Evolutionary conservation across 2,797 vertebrate species (phyloP), one percentile per base, ranked within the genome.

Genomic region (Sciurus carolinensis): DNA sequence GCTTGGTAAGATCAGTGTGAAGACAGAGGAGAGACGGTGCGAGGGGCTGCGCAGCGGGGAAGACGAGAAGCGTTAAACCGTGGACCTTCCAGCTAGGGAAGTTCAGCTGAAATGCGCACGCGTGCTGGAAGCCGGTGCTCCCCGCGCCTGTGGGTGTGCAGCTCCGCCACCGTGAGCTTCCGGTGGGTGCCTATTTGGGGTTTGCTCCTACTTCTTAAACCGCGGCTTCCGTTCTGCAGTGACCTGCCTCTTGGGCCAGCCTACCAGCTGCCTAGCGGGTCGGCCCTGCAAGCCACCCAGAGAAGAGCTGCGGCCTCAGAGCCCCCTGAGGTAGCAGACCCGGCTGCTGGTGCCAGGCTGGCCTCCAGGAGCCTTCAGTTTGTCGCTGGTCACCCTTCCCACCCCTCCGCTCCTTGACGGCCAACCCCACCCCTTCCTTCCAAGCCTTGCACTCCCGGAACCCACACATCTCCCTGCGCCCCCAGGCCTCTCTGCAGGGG

Each of bases 121-220:
- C 42, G 0, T 10, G 7, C 12, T 1, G n/a, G 69, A 5, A 1
- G 1, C 20, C 0, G 9, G 33, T 22, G 54, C 67, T 64, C 28
- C 6, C 66, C 7, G 8, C 64, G 9, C 39, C 71, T 33, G 1
- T 0, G 47, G 39, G 24, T 1, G 26, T 15, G 11, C 12, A 33
- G 47, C 64, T 76, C 3, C 75, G 7, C 36, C 71, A n/a, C 52
- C 47, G 50, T 0, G 33, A 24, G 22, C 33, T 87, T 50, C 52
- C 2, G 4, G 0, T 11, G 33, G 26, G 42, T 5, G 15, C 42
- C 54, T 33, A 0, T 64, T 69, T 73, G 10, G 13, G 3, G 90
- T 93, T 44, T 36, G 9, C 47, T 83, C 83, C 66, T 77, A 18
- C 93, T 59, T n/a, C 64, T 88, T 86, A 13, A 67, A 57, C 50